Evolutionary conservation across 2,888 invertebrate species (phyloP).

Genomic region (Bellardia bayeri): DNA sequence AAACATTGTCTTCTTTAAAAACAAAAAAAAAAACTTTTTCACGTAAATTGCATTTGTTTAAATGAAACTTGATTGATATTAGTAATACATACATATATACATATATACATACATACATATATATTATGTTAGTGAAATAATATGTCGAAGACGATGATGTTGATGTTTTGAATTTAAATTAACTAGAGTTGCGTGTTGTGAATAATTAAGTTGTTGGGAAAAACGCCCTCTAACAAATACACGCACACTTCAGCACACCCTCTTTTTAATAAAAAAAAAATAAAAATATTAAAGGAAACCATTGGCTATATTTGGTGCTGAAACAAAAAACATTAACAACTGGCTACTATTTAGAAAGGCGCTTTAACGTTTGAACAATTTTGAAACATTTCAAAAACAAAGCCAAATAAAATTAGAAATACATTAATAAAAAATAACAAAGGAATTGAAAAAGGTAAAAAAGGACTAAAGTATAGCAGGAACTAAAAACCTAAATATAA

Average conservation of each 20-base stretch:
- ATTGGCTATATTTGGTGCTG: neutral
- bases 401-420: neutral
- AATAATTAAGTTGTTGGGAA: slow-evolving; percentile 67
- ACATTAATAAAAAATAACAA: neutral
- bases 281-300: neutral
- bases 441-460: neutral
- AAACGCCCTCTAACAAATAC: neutral
- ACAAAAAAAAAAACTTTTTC: neutral
- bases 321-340: neutral
- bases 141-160: neutral
- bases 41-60: neutral
- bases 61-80: neutral
- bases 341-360: neutral
- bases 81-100: neutral
- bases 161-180: slow-evolving; percentile 43
- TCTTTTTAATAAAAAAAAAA: neutral
- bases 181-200: slow-evolving; percentile 63
- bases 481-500: neutral
- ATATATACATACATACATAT: too few species aligned
- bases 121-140: neutral
- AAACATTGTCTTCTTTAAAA: too few species aligned
- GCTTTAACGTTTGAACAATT: slow-evolving; percentile 7
- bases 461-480: neutral
- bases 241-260: neutral
- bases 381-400: neutral